Percentiles rank a stretch among this genome's conserved stretches.
Conservation (phyloP, 1,140 invertebrate genomes). For the Leguminivora glycinivorella region DNA sequence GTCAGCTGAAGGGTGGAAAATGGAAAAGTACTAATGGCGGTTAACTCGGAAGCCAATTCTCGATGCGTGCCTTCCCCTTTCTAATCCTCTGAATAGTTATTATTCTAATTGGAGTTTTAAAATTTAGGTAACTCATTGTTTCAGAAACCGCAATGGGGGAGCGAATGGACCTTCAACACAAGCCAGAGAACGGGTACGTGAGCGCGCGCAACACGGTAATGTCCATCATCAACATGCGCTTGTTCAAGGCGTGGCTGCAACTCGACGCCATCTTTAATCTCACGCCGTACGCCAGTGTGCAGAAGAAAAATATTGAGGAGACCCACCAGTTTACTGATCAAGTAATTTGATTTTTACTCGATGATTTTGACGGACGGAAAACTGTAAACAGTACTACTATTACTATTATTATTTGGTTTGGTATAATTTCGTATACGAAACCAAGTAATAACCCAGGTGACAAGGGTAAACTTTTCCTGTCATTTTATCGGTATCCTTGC, state of each 20-base stretch:
- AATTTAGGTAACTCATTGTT: constrained; percentile 12
- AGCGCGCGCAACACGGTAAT: constrained; percentile 60
- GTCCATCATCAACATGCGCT: constrained; percentile 60
- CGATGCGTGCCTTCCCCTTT: no score
- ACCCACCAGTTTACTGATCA: constrained; percentile 67
- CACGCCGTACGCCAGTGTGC: constrained; percentile 52
- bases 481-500: no score
- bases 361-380: not conserved
- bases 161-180: constrained; percentile 63
- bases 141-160: constrained; percentile 67
- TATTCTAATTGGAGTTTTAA: not conserved
- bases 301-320: constrained; percentile 55
- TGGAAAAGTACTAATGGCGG: no score
- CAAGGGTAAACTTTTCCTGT: no score
- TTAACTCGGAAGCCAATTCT: no score
- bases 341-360: constrained; percentile 37
- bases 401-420: no score
- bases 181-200: constrained; percentile 60
- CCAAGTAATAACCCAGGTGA: no score
- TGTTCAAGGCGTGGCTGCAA: constrained; percentile 66
- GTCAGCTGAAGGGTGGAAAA: no score
- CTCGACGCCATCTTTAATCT: constrained; percentile 59
- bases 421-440: no score
- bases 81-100: no score
- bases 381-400: no score